Percentiles rank a stretch among this genome's conserved stretches.
These are phyloP conservation scores for Choristoneura rosaceana DNA, from an alignment of 2,888 invertebrate species.

Conservation along the genomic window DNA sequence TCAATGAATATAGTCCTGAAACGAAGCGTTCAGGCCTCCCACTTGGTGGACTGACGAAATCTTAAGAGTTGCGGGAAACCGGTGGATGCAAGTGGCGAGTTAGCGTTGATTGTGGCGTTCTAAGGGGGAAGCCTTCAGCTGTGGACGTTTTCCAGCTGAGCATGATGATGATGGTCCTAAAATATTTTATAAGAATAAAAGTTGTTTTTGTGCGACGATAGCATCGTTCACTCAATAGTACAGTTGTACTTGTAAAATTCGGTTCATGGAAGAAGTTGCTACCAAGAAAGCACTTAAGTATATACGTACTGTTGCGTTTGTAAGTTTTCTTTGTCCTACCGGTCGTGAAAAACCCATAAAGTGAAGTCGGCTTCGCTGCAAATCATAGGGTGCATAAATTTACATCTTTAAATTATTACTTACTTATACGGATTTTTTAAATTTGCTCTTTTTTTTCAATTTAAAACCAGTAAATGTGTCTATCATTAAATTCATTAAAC, in stretches of 20 bases:
- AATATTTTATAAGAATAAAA: too few relatives aligned
- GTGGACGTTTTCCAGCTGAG: too few relatives aligned
- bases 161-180: too few relatives aligned
- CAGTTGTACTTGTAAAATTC: background rate
- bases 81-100: too few relatives aligned
- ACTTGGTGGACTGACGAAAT: too few relatives aligned
- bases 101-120: too few relatives aligned
- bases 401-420: conserved; percentile 9
- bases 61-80: too few relatives aligned
- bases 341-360: conserved; percentile 11
- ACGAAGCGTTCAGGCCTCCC: too few relatives aligned
- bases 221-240: too few relatives aligned
- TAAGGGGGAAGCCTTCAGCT: too few relatives aligned
- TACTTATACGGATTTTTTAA: background rate
- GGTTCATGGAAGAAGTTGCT: background rate
- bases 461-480: background rate
- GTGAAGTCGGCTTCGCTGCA: background rate
- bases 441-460: background rate
- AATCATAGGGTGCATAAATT: conserved; percentile 32
- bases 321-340: conserved; percentile 1
- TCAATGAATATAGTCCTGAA: too few relatives aligned
- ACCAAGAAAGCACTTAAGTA: background rate
- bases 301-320: background rate
- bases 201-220: too few relatives aligned
- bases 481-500: background rate